phyloP scores from a whole-genome alignment of 2,113 vertebrate species.

The Sarotherodon lohbergeri region DNA sequence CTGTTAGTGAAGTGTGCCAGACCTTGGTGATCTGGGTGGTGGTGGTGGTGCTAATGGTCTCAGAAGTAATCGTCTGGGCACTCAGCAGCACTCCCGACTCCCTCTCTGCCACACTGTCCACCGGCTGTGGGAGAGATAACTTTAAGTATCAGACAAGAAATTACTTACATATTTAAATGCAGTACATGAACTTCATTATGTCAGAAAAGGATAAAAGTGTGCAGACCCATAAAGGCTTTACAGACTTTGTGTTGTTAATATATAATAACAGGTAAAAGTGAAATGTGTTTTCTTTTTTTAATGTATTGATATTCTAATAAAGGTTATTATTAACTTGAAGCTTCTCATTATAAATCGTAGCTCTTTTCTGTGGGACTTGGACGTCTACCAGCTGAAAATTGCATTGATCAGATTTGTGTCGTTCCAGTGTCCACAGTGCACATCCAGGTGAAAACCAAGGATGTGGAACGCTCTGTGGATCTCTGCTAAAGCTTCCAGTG shows the following conservation, averaged over 20 bases:
- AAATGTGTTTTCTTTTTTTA: background rate
- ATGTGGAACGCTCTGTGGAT: background rate
- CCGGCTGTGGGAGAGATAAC: slow-evolving; percentile 73
- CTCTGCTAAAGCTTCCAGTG: background rate
- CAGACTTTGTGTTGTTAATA: background rate
- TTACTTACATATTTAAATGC: background rate
- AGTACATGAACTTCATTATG: background rate
- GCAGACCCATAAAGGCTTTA: background rate
- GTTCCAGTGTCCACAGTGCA: background rate
- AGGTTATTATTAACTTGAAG: background rate
- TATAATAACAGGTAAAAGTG: background rate
- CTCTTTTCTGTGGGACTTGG: background rate
- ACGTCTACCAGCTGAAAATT: background rate
- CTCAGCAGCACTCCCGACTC: slow-evolving; percentile 88
- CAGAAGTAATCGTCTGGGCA: slow-evolving; percentile 96
- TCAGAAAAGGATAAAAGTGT: background rate
- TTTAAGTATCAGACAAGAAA: background rate
- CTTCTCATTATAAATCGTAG: background rate
- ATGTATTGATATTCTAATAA: background rate
- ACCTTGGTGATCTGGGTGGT: slow-evolving; percentile 99
- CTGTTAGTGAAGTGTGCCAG: background rate
- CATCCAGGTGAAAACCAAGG: background rate
- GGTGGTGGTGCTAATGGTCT: slow-evolving; percentile 96
- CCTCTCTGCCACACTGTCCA: slow-evolving; percentile 78
- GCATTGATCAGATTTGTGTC: background rate